phyloP scores from a whole-genome alignment of 2,113 vertebrate genomes.

The Salvelinus fontinalis region DNA sequence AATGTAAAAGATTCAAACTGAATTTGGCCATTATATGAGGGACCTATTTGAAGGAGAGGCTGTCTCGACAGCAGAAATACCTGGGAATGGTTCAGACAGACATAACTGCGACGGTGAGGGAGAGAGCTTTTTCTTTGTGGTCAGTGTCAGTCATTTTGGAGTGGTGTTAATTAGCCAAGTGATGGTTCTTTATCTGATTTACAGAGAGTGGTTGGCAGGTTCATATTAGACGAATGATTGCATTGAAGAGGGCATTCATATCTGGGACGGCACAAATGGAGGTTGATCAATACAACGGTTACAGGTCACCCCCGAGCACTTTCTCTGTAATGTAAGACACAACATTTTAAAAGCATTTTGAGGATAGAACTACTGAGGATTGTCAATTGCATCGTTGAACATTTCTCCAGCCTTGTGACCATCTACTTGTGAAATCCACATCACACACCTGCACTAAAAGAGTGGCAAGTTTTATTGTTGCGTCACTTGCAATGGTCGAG shows the following conservation, averaged over 20 bases:
- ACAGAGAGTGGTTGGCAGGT: neutral
- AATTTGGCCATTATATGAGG: no score
- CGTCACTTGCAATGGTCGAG: no score
- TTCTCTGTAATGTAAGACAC: no score
- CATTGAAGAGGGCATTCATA: neutral
- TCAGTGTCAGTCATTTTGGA: constrained; percentile 7
- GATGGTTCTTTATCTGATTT: neutral
- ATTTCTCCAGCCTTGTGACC: no score
- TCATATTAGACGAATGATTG: neutral
- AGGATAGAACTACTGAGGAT: no score
- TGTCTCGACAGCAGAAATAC: neutral
- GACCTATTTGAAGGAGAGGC: neutral
- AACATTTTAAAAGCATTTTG: neutral
- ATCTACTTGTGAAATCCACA: no score
- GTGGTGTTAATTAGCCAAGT: neutral
- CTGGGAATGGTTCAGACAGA: neutral
- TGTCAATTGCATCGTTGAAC: no score
- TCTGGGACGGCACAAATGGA: neutral
- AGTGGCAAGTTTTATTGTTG: no score
- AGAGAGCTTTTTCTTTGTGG: neutral
- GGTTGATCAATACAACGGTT: no score
- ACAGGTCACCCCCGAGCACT: no score
- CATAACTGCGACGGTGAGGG: neutral
- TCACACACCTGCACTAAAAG: no score
- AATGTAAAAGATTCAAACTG: no score